These are phyloP conservation scores for Brachypterus glaber DNA, from an alignment of 2,888 invertebrate species.

Conservation along the genomic window DNA sequence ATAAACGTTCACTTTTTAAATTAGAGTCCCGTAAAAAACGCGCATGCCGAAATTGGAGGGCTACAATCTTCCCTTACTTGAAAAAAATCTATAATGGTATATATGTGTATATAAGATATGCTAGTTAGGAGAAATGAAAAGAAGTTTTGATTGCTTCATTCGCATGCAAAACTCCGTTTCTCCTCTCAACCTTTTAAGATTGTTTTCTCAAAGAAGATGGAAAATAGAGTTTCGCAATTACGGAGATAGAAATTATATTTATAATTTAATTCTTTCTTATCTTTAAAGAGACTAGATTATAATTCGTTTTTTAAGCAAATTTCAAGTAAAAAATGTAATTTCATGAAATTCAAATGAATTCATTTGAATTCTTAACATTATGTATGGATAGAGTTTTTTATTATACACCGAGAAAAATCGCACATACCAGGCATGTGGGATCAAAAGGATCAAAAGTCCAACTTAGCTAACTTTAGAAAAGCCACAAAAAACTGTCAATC, in stretches of 20 bases:
- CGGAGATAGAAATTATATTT: neutral
- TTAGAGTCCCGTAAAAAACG: conserved; percentile 24
- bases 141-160: conserved; percentile 40
- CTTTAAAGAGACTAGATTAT: neutral
- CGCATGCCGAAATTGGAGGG: conserved; percentile 29
- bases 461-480: no score
- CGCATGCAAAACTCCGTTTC: conserved; percentile 26
- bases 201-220: no score
- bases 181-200: conserved; percentile 19
- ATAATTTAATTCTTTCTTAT: neutral
- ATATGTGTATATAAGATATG: conserved; percentile 43
- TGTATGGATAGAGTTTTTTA: no score
- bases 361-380: no score
- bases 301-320: no score
- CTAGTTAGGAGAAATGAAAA: conserved; percentile 41
- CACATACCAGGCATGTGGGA: no score
- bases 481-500: no score
- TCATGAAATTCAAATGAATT: no score
- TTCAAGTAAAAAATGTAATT: no score
- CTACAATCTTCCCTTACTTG: conserved; percentile 40
- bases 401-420: no score
- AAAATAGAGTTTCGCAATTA: neutral
- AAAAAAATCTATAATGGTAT: conserved; percentile 43
- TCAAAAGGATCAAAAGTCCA: no score
- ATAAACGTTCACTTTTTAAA: conserved; percentile 23